Evolutionary conservation across 2,888 invertebrate genomes (phyloP), one percentile per base, ranked within the genome.

Genomic region (Andrena praecox): DNA sequence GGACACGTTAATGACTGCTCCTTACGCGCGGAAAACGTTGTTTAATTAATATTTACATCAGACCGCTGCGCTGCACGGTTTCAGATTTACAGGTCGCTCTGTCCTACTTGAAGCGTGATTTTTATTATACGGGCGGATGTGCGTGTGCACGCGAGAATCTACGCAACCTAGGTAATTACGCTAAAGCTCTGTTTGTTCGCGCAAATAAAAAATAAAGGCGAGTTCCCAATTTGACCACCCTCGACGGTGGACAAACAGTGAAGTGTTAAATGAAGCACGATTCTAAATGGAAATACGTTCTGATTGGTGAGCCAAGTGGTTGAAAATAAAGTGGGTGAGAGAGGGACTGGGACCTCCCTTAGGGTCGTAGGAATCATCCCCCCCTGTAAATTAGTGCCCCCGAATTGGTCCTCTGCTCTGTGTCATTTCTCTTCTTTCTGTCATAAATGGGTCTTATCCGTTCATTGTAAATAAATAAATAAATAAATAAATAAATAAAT

Each of bases 31-130:
- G n/a, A 4, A 52, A 54, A 54, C 54, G 66, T 48, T 27, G 24
- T 76, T 42, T 79, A 79, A 82, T 82, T 79, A 71, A 68, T 71
- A 71, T 74, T 70, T 62, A 63, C 62, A 48, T n/a, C 10, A 20
- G 20, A 29, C 24, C 16, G 12, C 24, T 24, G 4, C 12, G 27
- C 27, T 24, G 5, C 42, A 20, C 52, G n/a, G 10, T 12, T n/a
- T 12, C 33, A 56, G 56, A 68, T 75, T 68, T 68, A 70, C 69
- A 67, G 74, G 70, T 48, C 48, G 50, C 29, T 50, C 60, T 48
- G 70, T 62, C 27, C 69, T 78, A 69, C 71, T 73, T 67, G 8
- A 70, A 35, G 27, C 67, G 70, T 68, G 71, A 82, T 71, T 79
- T 42, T 74, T 56, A 62, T 66, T 66, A 71, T 62, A 66, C 54